These are phyloP conservation scores for Aptenodytes forsteri DNA, from an alignment of 2,113 vertebrate species.

Conservation along the genomic window DNA sequence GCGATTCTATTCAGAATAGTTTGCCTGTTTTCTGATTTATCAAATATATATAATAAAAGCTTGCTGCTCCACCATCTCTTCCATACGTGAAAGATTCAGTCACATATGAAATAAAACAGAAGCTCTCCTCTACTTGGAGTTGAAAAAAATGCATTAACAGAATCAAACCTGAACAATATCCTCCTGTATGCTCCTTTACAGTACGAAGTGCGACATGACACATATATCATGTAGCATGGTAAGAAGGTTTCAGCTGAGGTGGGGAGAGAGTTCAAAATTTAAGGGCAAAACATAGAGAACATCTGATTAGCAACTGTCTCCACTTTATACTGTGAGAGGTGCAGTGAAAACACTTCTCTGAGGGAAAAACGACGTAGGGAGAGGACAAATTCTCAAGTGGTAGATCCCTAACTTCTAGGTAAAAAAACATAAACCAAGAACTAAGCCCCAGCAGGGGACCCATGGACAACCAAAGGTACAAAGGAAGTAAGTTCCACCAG, in stretches of 20 bases:
- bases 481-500: background rate
- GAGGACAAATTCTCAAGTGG: background rate
- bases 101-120: background rate
- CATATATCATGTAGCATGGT: background rate
- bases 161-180: background rate
- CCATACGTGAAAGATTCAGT: background rate
- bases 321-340: background rate
- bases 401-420: background rate
- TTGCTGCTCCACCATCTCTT: background rate
- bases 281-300: background rate
- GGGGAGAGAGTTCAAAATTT: background rate
- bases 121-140: background rate
- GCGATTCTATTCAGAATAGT: background rate
- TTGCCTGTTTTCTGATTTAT: background rate
- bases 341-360: background rate
- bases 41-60: background rate
- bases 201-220: background rate
- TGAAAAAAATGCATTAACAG: background rate
- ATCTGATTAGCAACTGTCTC: background rate
- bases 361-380: background rate
- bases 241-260: background rate
- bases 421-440: background rate
- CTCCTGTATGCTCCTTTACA: background rate
- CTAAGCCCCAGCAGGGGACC: background rate
- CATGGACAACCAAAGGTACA: background rate